Base-by-base conservation (phyloP, 2,113 vertebrate species). In the Oreochromis niloticus region DNA sequence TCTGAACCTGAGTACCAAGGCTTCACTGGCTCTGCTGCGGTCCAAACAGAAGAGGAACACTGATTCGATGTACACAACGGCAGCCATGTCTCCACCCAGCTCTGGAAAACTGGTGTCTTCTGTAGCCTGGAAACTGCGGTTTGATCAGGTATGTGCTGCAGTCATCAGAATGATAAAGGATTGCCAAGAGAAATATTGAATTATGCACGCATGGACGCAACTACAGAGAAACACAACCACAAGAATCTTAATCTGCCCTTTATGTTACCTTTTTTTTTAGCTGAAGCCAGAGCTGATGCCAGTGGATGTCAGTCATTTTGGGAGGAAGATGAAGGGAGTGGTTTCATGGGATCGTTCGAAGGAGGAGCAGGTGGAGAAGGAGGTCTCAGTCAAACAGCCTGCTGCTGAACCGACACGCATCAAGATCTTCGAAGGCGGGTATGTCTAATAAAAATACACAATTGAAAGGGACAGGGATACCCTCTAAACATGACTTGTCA, bases 391-490 rank as follows among this genome's bases (percentile, higher is more conserved):
- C 95, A 99, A 99, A 95, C 97, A 96, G 95, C 91, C 96, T 41
- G 87, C 96, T 88, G 5, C 14, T 2, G 98, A 99, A 95, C 98
- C 98, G 80, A 97, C 98, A 84, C 97, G 99, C 91, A 98, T 99
- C 95, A 99, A 99, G 97, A 99, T 99, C 96, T 99, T 99, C 96
- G 99, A 99, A 97, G 99, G 99, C 96, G 99, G 99, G 99, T 99
- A 97, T 89, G 98, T 96, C 17, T 41, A 54, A 34, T 9, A 75
- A 86, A 55, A n/a, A 14, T 46, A 79, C 61, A 50, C 32, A 30
- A 30, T 48, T 48, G 17, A 30, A 75, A 48, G 24, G 43, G 43
- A 50, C 16, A 19, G 27, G 27, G 46, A 36, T 9, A 50, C 16
- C 71, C 10, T 36, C 27, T 32, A 78, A 78, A 78, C 17, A 48